A percentile compares a stretch with the other conserved stretches of the same genome.
phyloP scores from a whole-genome alignment of 2,888 invertebrate genomes.

The Eubasilissa splendida region DNA sequence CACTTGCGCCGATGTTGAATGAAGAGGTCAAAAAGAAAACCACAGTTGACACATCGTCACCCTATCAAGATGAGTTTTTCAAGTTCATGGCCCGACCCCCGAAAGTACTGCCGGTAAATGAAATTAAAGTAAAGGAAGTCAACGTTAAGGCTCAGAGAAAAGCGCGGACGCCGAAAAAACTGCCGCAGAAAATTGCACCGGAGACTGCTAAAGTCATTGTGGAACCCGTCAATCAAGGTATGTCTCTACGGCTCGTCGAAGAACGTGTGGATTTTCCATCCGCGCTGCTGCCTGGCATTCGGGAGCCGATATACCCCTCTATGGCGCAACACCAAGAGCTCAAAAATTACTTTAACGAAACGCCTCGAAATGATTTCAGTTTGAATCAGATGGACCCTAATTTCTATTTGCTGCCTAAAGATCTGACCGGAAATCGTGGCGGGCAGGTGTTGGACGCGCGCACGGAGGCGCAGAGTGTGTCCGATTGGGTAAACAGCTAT shows the following conservation, averaged over 20 bases:
- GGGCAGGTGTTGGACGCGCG: neutral
- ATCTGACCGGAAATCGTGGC: neutral
- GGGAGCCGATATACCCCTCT: constrained; percentile 15
- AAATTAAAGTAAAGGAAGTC: neutral
- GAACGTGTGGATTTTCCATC: neutral
- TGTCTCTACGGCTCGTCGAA: constrained; percentile 33
- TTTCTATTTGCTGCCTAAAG: neutral
- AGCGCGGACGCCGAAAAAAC: constrained; percentile 51
- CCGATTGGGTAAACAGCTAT: constrained; percentile 40
- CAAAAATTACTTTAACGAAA: neutral
- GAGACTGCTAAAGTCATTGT: constrained; percentile 43
- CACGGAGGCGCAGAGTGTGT: constrained; percentile 28
- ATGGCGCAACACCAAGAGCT: neutral
- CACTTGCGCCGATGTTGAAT: neutral
- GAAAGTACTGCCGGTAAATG: neutral
- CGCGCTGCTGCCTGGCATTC: neutral
- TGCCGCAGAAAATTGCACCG: neutral
- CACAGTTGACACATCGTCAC: neutral
- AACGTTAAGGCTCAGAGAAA: constrained; percentile 48
- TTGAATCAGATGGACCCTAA: neutral
- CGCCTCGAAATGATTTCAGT: neutral
- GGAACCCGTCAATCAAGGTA: constrained; percentile 26
- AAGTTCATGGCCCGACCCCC: constrained; percentile 50
- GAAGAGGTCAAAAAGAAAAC: constrained; percentile 1
- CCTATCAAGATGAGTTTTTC: constrained; percentile 52